These are phyloP conservation scores for Eclectus roratus DNA, from an alignment of 2,113 vertebrate species.

Conservation along the genomic window DNA sequence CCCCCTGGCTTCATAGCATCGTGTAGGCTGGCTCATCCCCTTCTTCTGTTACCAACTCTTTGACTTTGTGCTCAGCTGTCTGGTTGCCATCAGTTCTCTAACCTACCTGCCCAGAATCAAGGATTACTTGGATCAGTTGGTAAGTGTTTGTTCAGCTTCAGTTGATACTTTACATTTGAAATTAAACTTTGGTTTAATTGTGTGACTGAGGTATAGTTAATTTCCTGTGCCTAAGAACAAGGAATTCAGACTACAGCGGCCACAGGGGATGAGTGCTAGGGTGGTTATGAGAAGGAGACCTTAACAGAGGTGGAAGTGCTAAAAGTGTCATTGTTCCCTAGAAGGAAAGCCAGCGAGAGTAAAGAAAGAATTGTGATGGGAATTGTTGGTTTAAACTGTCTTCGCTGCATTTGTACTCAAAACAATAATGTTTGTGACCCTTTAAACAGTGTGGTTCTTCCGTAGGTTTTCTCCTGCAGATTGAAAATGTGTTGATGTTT, in stretches of 20 bases:
- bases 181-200: not conserved
- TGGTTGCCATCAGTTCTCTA: constrained; percentile 96
- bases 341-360: not conserved
- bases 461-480: not conserved
- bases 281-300: not conserved
- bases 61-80: constrained; percentile 95
- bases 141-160: constrained; percentile 73
- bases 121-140: constrained; percentile 96
- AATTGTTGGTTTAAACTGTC: not conserved
- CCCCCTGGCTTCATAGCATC: constrained; percentile 76
- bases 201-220: not conserved
- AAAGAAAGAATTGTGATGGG: not conserved
- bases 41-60: constrained; percentile 99
- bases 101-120: constrained; percentile 97
- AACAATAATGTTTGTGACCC: not conserved
- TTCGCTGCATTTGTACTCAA: not conserved
- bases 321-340: not conserved
- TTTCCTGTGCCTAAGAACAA: not conserved
- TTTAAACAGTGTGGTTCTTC: not conserved
- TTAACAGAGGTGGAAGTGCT: not conserved
- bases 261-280: not conserved
- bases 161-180: not conserved
- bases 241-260: not conserved
- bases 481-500: not conserved
- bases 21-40: constrained; percentile 95